These are phyloP conservation scores for Theretra japonica DNA, from an alignment of 2,888 invertebrate genomes.

Conservation along the genomic window DNA sequence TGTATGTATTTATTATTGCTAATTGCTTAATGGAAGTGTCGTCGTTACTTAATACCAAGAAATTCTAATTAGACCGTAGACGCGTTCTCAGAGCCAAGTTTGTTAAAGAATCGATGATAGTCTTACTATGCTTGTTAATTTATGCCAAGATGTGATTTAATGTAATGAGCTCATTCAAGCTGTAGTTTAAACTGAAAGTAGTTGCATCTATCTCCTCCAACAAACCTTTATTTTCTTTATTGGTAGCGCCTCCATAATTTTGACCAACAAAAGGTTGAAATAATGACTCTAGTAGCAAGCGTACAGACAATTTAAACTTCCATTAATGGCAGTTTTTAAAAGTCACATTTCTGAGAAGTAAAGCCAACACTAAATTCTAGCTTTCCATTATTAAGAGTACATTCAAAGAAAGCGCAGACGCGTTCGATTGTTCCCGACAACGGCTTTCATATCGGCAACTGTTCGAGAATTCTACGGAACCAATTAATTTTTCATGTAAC, in stretches of 20 bases:
- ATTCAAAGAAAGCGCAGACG: conserved; percentile 11
- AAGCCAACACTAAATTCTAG: background rate
- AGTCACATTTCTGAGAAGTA: conserved; percentile 1
- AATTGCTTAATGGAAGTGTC: too few species aligned
- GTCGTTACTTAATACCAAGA: too few species aligned
- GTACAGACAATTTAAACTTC: background rate
- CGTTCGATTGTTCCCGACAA: conserved; percentile 9
- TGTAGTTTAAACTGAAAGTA: too few species aligned
- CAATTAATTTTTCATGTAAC: conserved; percentile 34
- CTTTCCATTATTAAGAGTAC: background rate
- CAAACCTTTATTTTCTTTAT: background rate
- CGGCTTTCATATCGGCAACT: conserved; percentile 3
- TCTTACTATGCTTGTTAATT: too few species aligned
- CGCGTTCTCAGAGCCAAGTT: too few species aligned
- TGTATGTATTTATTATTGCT: too few species aligned
- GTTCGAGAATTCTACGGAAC: conserved; percentile 9
- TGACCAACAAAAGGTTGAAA: background rate
- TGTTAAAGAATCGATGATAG: too few species aligned
- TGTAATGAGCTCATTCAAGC: too few species aligned
- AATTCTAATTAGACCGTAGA: too few species aligned
- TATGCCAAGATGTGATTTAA: too few species aligned
- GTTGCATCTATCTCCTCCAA: too few species aligned
- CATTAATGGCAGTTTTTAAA: background rate
- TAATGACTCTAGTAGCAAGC: background rate
- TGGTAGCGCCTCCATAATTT: background rate